Evolutionary conservation across 2,888 invertebrate species (phyloP), one percentile per base, ranked within the genome.

Genomic region (Girardia tigrina): DNA sequence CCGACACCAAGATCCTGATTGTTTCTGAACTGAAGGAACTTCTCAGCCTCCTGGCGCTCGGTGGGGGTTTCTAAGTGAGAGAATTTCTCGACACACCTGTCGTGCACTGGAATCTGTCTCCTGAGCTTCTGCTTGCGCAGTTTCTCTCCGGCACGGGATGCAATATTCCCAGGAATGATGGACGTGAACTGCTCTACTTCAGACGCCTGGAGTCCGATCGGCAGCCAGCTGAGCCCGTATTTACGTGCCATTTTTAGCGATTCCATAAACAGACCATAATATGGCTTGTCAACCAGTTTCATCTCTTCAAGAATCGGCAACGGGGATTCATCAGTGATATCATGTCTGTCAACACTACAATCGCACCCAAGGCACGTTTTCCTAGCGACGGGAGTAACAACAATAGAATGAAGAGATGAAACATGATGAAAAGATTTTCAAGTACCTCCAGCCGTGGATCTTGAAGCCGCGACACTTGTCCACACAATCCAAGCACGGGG

Each of bases 121-220:
- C 56, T n/a, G 20, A 56, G n/a, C n/a, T 56, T 56, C 23, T 56
- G 56, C n/a, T 56, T 56, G n/a, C 56, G 56, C n/a, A 56, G 23
- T 56, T 56, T 56, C n/a, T 56, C 56, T 8, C 56, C 56, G 56
- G 56, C 56, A 6, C 56, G 56, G n/a, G 56, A 56, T 12, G 56
- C 56, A 56, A 56, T 56, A 16, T 56, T 56, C 6, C 56, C 56
- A n/a, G 20, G 20, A 56, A 56, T n/a, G 4, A 56, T 56, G 6
- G 56, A 56, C 23, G 56, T 56, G n/a, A 56, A 56, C n/a, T 56
- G 56, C n/a, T 56, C 56, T 20, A 73, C 73, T 26, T 73, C 73
- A 4, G 28, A 73, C 23, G 73, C 73, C 20, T 73, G 29, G n/a
- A 73, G 26, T 16, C 73, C 73, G 36, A 73, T 73, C n/a, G 73